Percentiles rank a stretch among this genome's conserved stretches.
Conservation (phyloP, 2,888 invertebrate genomes). For the Heteropelma amictum region DNA sequence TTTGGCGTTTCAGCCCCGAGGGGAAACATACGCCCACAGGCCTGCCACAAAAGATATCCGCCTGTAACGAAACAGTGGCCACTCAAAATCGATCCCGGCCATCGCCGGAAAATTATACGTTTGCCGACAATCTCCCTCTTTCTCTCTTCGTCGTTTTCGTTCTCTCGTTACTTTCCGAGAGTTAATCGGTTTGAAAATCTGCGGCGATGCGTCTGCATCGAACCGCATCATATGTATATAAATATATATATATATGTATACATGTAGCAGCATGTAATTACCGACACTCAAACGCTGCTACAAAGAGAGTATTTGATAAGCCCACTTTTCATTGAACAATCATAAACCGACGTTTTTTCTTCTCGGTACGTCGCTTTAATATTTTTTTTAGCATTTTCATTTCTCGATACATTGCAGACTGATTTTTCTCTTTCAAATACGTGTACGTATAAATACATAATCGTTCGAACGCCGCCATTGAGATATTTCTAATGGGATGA, state of each 20-base stretch:
- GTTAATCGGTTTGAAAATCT: slow-evolving; percentile 35
- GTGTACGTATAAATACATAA: too few relatives aligned
- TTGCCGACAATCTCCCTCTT: slow-evolving; percentile 70
- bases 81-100: slow-evolving; percentile 73
- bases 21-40: slow-evolving; percentile 75
- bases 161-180: not conserved
- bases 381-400: too few relatives aligned
- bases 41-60: slow-evolving; percentile 77
- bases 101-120: slow-evolving; percentile 75
- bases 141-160: slow-evolving; percentile 45
- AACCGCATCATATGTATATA: slow-evolving; percentile 6
- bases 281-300: not conserved
- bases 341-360: too few relatives aligned
- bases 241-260: not conserved
- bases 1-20: slow-evolving; percentile 75
- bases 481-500: too few relatives aligned
- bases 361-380: too few relatives aligned
- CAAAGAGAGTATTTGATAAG: too few relatives aligned
- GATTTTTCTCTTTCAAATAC: too few relatives aligned
- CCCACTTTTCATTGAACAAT: too few relatives aligned
- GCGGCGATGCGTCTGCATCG: slow-evolving; percentile 49
- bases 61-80: slow-evolving; percentile 76
- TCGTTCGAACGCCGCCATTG: too few relatives aligned
- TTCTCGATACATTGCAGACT: too few relatives aligned
- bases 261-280: not conserved